Percentiles rank a stretch among this genome's conserved stretches.
Conservation (phyloP, 2,888 invertebrate species). For the Dysmachus trigonus region DNA sequence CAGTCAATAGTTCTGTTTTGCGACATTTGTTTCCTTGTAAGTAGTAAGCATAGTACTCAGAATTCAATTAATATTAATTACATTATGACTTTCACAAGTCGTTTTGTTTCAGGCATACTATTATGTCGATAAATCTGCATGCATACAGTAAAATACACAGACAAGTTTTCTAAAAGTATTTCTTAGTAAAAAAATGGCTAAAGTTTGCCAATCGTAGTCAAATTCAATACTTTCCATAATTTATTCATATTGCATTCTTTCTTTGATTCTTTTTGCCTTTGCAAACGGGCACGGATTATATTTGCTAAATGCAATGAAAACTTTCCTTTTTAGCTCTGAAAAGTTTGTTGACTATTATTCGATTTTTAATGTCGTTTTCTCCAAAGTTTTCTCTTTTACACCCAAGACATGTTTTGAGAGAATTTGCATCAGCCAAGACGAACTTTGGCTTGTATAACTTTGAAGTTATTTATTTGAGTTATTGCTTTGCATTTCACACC, state of each 20-base stretch:
- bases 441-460: neutral
- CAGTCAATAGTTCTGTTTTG: too few relatives aligned
- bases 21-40: too few relatives aligned
- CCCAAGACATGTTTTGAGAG: neutral
- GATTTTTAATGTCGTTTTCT: neutral
- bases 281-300: neutral
- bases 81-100: too few relatives aligned
- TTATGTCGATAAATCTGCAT: too few relatives aligned
- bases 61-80: too few relatives aligned
- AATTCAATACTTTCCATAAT: neutral
- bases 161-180: neutral
- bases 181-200: neutral
- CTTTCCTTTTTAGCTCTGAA: neutral
- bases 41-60: too few relatives aligned
- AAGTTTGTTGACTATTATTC: neutral
- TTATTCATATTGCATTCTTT: neutral
- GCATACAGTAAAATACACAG: neutral
- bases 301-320: neutral
- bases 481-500: neutral
- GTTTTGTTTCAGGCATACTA: too few relatives aligned
- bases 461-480: neutral
- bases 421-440: neutral
- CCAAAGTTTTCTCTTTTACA: neutral
- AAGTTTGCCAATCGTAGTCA: neutral
- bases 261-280: too few relatives aligned